Base-by-base conservation (phyloP, 1,140 invertebrate genomes). In the Nymphalis io region DNA sequence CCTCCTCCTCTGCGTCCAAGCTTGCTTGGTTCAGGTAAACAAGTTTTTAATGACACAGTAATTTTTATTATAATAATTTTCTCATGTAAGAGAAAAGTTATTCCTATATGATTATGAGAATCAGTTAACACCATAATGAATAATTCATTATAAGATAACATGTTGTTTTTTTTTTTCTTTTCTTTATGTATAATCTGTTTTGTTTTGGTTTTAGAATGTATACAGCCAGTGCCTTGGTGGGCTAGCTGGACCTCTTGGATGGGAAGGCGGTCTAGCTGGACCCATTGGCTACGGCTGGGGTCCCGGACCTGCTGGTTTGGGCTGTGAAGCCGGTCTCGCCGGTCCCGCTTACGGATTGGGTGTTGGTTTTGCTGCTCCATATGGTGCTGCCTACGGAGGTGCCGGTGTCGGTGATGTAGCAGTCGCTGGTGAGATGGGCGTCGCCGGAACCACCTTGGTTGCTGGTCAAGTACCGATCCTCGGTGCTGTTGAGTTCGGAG, bases 341-440 rank as follows among this genome's bases (percentile, higher is more conserved):
- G n/a, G n/a, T n/a, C n/a, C 67, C 6, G 46, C 46, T 40, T 33
- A 33, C 27, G 27, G 27, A 33, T 33, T 33, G 27, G 27, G 27
- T 4, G 5, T 33, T 33, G 27, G 27, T 33, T 6, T 12, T 12
- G 18, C 18, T 21, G 48, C 48, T 12, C 10, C 20, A 10, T 10
- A 12, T 5, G 48, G 6, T 53, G 74, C 69, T 1, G 69, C 70
- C 5, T 85, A 84, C 23, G 82, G 82, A 1, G 82, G 82, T 23
- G 69, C 69, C 13, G 83, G 83, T 12, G 63, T 80, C 15, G 83
- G 83, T 33, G 77, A 81, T 27, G 75, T 86, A 3, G 73, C 70
- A 0, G 82, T 84, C 11, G 67, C 71, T 13, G 82, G 84, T 3
- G 82, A 86, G 58, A 75, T 86, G 64, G 82, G 81, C 16, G 84